Conservation (phyloP, 1,140 invertebrate species). For the Aphaenogaster ashmeadi region DNA sequence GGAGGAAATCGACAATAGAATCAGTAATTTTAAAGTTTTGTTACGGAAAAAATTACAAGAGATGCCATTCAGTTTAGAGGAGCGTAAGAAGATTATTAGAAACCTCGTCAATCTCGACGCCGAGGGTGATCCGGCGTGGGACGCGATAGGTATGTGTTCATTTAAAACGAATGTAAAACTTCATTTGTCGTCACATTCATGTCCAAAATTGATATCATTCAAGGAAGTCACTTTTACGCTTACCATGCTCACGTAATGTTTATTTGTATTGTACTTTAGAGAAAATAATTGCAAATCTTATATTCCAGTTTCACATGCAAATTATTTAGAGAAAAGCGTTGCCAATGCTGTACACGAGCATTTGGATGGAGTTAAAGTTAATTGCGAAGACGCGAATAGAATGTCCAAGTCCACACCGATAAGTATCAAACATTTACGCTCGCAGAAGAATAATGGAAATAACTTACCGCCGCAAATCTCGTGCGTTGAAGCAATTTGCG, state of each 20-base stretch:
- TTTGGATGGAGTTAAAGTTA: constrained; percentile 73
- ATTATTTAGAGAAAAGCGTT: constrained; percentile 84
- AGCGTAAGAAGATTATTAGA: constrained; percentile 97
- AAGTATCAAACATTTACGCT: constrained; percentile 76
- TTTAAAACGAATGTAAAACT: not conserved
- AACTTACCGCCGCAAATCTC: constrained; percentile 88
- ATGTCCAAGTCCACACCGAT: constrained; percentile 74
- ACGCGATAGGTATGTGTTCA: constrained; percentile 90
- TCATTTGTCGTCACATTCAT: not conserved
- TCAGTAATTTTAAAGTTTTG: constrained; percentile 93
- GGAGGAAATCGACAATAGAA: constrained; percentile 96
- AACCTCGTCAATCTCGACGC: constrained; percentile 91
- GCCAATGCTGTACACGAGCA: constrained; percentile 80
- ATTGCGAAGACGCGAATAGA: constrained; percentile 76
- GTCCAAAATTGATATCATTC: not conserved
- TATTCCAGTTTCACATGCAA: constrained; percentile 84
- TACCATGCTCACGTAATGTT: not conserved
- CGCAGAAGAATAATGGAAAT: constrained; percentile 81
- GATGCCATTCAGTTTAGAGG: constrained; percentile 96
- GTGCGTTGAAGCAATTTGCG: constrained; percentile 92
- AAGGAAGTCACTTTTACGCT: not conserved
- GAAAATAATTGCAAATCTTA: not conserved
- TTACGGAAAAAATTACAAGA: constrained; percentile 94
- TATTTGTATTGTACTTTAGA: not conserved
- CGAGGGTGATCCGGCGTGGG: constrained; percentile 96